Evolutionary conservation across 2,113 vertebrate genomes (phyloP), one percentile per base, ranked within the genome.

Genomic region (Gopherus evgoodei): DNA sequence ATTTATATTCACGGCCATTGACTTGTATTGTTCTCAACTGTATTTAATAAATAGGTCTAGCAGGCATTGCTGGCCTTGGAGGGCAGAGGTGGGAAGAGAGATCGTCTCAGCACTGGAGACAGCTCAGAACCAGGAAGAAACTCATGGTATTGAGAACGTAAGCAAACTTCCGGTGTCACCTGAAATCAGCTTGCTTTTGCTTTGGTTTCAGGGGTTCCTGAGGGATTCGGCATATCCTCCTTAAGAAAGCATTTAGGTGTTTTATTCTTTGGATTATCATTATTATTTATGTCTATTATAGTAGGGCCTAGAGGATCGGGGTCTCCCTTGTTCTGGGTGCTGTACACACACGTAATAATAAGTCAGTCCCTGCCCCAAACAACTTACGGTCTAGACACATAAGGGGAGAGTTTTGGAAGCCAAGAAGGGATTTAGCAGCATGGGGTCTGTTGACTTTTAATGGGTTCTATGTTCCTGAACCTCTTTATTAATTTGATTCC

Each of bases 301-400:
- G 81, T 78, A 81, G 25, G 75, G 54, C 50, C 59, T 24, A 0
- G 25, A 56, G 69, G 78, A 79, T 56, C n/a, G 42, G 84, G 81
- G 87, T 50, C 1, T 2, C 59, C 78, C 54, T 22, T 5, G 17
- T 50, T 38, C 49, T 50, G 52, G 8, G 14, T 42, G 8, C 53
- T 59, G 76, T 13, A 57, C 22, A 0, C 1, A 16, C 31, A 35
- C 12, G 27, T 8, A 35, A 31, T 65, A 35, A 65, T 35, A 65
- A 65, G 59, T 16, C 59, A 65, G 59, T 29, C 13, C 59, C 31
- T 17, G 14, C 59, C 11, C 24, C 17, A 2, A 8, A 82, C n/a
- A 85, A 78, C 76, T 85, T 76, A 10, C 8, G 4, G 2, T 21
- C 17, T 80, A 81, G 75, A 49, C 0, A 29, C 44, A 65, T 65